A percentile compares a stretch with the other conserved stretches of the same genome.
Conservation (phyloP, 2,888 invertebrate species). For the Fabriciana adippe region DNA sequence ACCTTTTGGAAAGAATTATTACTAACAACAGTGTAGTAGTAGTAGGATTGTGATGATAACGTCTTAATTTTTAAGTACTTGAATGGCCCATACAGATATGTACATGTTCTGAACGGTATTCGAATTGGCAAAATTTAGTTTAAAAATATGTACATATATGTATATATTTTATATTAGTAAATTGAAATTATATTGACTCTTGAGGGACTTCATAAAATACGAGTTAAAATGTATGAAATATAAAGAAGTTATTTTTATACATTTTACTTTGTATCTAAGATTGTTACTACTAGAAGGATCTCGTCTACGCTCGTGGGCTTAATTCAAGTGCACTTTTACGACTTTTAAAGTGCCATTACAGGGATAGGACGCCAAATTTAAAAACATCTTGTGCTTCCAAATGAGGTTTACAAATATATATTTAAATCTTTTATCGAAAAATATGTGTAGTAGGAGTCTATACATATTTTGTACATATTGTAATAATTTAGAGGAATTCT, state of each 20-base stretch:
- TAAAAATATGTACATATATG: background rate
- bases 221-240: constrained; percentile 10
- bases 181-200: background rate
- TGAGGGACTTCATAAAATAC: background rate
- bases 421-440: background rate
- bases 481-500: too few relatives aligned
- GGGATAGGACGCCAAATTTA: constrained; percentile 55
- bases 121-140: too few relatives aligned
- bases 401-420: constrained; percentile 21
- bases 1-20: too few relatives aligned
- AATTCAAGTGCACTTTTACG: constrained; percentile 69
- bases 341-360: constrained; percentile 77
- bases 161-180: background rate
- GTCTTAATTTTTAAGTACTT: too few relatives aligned
- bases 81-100: too few relatives aligned
- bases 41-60: too few relatives aligned
- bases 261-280: constrained; percentile 19
- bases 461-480: too few relatives aligned
- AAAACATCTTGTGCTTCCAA: constrained; percentile 28
- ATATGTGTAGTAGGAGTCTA: background rate
- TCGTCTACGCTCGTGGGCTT: constrained; percentile 43
- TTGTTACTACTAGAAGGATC: constrained; percentile 23
- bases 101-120: too few relatives aligned
- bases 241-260: constrained; percentile 18
- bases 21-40: too few relatives aligned